Evolutionary conservation across 2,113 vertebrate genomes (phyloP), one percentile per base, ranked within the genome.

Genomic region (Heterotilapia buettikoferi): DNA sequence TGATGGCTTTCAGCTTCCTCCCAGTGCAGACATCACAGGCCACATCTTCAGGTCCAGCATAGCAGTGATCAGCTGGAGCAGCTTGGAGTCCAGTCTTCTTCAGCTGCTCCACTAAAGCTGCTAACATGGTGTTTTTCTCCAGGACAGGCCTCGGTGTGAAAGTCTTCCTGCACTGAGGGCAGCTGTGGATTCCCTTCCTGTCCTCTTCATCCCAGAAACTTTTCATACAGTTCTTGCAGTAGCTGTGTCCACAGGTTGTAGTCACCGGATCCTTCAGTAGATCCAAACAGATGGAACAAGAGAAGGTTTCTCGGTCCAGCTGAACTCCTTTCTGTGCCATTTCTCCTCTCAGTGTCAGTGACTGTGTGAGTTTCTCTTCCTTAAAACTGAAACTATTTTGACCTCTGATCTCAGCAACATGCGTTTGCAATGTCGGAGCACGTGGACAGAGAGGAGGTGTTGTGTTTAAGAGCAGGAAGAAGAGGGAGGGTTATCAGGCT

Each of bases 81-180:
- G 50, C 50, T 52, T 52, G 50, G 3, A n/a, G 19, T 52, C 19
- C 50, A 52, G 50, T 53, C 9, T n/a, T 53, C 50, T n/a, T 53
- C 50, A 53, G 50, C 19, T 53, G 19, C 50, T 53, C 50, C 50
- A 53, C 19, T 10, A 10, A 53, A 53, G 0, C 1, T 10, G 19
- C 50, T 2, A 52, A 53, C 50, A 52, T 1, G 19, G 0, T 0
- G 19, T 1, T 53, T 53, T 53, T 53, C 9, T 53, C 19, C 3
- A 53, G 52, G 9, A 11, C 19, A 53, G 52, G 52, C 5, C 19
- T 53, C 9, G 2, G 5, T 53, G 0, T 53, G n/a, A 53, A 53
- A 21, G 52, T 54, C n/a, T 11, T 21, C 52, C 9, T 53, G 9
- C 52, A 53, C 0, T 53, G 52, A 53, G 19, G 52, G 19, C 52